Percentiles rank a stretch among this genome's conserved stretches.
phyloP scores from a whole-genome alignment of 2,113 vertebrate genomes.

The Andinoacara biseriatus region DNA sequence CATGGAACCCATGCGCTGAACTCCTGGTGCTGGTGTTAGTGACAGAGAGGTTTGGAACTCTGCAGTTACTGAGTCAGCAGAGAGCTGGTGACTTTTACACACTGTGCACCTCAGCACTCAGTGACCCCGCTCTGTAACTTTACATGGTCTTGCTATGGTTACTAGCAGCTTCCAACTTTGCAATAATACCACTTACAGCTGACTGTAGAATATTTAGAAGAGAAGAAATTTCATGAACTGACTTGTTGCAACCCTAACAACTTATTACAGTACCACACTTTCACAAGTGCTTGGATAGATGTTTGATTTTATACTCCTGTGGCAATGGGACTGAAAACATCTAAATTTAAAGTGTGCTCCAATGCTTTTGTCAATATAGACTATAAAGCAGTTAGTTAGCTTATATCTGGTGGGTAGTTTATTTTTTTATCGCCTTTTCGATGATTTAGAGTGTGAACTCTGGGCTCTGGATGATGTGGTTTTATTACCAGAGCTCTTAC shows the following conservation, averaged over 20 bases:
- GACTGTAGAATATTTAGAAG: background rate
- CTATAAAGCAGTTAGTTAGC: background rate
- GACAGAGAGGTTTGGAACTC: background rate
- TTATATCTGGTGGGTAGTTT: background rate
- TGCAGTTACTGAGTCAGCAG: background rate
- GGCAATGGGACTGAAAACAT: background rate
- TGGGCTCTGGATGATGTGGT: constrained; percentile 33
- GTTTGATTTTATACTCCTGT: background rate
- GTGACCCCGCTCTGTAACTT: background rate
- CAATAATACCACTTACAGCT: background rate
- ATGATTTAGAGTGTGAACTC: constrained; percentile 61
- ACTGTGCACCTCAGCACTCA: background rate
- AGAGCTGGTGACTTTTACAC: background rate
- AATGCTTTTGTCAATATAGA: background rate
- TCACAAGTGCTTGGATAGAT: background rate
- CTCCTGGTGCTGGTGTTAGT: background rate
- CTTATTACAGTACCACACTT: background rate
- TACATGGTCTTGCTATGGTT: background rate
- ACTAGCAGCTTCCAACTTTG: background rate
- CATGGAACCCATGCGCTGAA: background rate
- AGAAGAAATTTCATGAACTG: background rate
- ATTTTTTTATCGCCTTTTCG: constrained; percentile 37
- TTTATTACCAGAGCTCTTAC: constrained; percentile 32
- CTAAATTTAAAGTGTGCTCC: background rate
- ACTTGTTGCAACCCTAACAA: background rate